Evolutionary conservation across 2,113 vertebrate species (phyloP), one percentile per base, ranked within the genome.

Genomic region (Thunnus thynnus): DNA sequence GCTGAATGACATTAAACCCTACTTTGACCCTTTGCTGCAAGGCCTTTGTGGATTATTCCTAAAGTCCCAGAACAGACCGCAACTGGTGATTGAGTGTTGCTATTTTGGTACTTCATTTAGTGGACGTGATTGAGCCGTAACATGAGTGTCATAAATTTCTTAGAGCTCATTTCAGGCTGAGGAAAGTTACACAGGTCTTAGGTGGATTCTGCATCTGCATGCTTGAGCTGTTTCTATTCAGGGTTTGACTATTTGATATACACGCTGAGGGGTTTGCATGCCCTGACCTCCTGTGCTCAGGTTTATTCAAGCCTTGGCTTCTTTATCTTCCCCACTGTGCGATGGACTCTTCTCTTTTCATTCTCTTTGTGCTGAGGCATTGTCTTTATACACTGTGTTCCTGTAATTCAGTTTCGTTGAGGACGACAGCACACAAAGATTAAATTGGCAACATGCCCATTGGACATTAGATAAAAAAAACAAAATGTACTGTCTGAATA

Each of bases 81-180:
- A 82, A 73, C 81, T 76, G 88, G 74, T 84, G 88, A 87, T 73
- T 71, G 82, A 85, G 54, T 61, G 82, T 13, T 69, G 61, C 88
- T 91, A 87, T 91, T 91, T 88, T 63, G n/a, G 82, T 70, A 57
- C 60, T 72, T 89, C 70, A 80, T 91, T 90, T 88, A 70, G 27
- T 73, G 67, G 82, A 76, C 17, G 13, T 65, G 78, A 87, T 84
- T 85, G 77, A 80, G 87, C 55, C 61, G 3, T 79, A 75, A 83
- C 70, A 69, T 12, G 13, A 75, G 68, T 63, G 63, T 84, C 70
- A 76, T 82, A 50, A 50, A 64, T 73, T 74, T 82, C 60, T 75
- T 77, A 48, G 22, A 58, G 78, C 64, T 78, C 44, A 75, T 81
- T 86, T 63, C 32, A 27, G 47, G 48, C 73, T 47, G 65, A 51